Conservation (phyloP, 2,797 vertebrate species). For the Myotis planiceps region DNA sequence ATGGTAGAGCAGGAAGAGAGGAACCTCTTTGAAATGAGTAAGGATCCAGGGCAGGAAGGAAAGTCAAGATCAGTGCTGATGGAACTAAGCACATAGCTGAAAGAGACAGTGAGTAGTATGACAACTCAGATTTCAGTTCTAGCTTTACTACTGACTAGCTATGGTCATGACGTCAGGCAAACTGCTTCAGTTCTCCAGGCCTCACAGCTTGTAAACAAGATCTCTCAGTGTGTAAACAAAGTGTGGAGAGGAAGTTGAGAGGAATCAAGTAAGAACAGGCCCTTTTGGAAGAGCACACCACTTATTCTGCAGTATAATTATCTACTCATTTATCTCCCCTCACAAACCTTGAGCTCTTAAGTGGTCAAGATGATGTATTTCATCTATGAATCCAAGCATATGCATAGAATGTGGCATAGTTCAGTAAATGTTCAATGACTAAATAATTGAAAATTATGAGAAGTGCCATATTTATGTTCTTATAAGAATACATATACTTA, state of each 20-base stretch:
- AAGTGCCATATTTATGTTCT: neutral
- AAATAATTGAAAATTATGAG: neutral
- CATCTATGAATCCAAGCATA: slow-evolving; percentile 24
- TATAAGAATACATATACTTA: neutral
- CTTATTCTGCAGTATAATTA: slow-evolving; percentile 33
- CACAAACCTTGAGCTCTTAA: slow-evolving; percentile 28
- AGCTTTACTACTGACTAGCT: neutral
- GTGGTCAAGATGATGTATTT: slow-evolving; percentile 36
- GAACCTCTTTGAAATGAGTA: neutral
- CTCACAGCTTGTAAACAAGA: neutral
- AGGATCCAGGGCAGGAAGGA: neutral
- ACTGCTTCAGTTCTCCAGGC: neutral
- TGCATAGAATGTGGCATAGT: neutral
- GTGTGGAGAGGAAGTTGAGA: slow-evolving; percentile 1
- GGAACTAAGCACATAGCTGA: neutral
- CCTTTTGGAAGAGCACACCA: neutral
- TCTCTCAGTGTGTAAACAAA: slow-evolving; percentile 3
- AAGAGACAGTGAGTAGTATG: neutral
- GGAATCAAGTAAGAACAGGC: slow-evolving; percentile 31
- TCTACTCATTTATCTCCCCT: neutral
- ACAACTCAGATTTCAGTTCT: neutral
- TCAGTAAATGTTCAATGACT: neutral
- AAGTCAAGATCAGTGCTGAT: neutral
- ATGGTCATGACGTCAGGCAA: neutral
- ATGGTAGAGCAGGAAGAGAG: neutral